Evolutionary conservation across 2,888 invertebrate genomes (phyloP), one percentile per base, ranked within the genome.

Genomic region (Pachydiplax longipennis): DNA sequence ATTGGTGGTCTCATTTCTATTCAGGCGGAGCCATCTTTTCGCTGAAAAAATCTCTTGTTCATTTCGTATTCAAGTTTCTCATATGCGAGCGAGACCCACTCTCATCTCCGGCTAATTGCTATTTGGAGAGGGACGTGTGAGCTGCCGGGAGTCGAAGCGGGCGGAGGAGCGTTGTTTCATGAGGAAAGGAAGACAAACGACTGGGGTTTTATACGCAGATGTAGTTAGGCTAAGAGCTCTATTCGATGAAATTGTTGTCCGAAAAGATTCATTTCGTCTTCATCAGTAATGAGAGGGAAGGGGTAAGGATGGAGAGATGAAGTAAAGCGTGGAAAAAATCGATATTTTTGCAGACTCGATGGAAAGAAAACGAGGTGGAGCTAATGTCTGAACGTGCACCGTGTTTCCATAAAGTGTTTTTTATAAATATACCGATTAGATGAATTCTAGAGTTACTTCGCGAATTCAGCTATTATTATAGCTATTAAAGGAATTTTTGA

Each of bases 241-340:
- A 44, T 44, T 44, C 44, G 44, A 44, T 44, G 44, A 10, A 44
- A 44, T 44, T 8, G 44, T 44, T 6, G 44, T 8, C 44, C 44
- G 10, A 44, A 44, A 44, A 6, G 44, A 8, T 44, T 44, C 44
- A 8, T 8, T 44, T 44, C 44, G 44, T 10, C 44, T 8, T 10
- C 10, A 10, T 44, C 44, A 4, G 10, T 44, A 6, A 44, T 44
- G 44, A 44, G 80, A 40, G 31, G 31, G 40, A 65, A 58, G 80
- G 90, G 31, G 31, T 31, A 65, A 81, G 80, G 87, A 90, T 53
- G 65, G 80, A 91, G 81, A 73, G 65, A 90, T 83, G 83, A 90
- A 61, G 58, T 80, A 80, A 90, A 90, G 58, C 82, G 81, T 58
- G 87, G 90, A 91, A 80, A 91, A 90, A 87, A 83, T 81, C 44